Evolutionary conservation across 1,140 invertebrate genomes (phyloP), one percentile per base, ranked within the genome.

Genomic region (Maconellicoccus hirsutus): DNA sequence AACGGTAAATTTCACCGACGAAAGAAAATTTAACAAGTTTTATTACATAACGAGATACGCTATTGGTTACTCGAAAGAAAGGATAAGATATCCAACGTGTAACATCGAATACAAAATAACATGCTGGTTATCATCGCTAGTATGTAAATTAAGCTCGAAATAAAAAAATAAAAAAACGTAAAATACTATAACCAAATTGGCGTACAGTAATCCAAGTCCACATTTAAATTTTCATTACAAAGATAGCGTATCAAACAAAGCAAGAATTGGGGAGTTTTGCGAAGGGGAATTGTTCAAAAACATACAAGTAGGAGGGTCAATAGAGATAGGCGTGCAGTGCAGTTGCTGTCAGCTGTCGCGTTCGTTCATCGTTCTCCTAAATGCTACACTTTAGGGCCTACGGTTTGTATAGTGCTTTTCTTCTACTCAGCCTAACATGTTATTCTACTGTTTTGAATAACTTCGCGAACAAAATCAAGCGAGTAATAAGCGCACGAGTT

Each of bases 141-240:
- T 52, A 52, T 52, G 42, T 52, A 52, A 52, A 52, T 52, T 52
- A 52, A 33, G 12, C 29, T 33, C 4, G 3, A 12, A 33, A 33
- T n/a, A 33, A 52, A 16, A 52, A 16, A 52, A 16, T 6, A 19
- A 52, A 52, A 52, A 52, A 52, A 52, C 6, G n/a, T 52, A 16
- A 52, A 52, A 52, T 33, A 33, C 42, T 16, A 16, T 52, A 52
- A 52, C 42, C n/a, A 52, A 52, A 52, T 52, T 52, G 42, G 42
- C 42, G 16, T 19, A 52, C 42, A 52, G 42, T 52, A 2, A 19
- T 52, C 42, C 42, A 19, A 52, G 42, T 52, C 42, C n/a, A 52
- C 42, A 52, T 52, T 52, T 52, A 52, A 52, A 52, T 52, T 52
- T 52, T 52, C 42, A 52, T 52, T 52, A 52, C 42, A 52, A 52